Conservation (phyloP, 2,797 vertebrate species). For the Carduelis carduelis region DNA sequence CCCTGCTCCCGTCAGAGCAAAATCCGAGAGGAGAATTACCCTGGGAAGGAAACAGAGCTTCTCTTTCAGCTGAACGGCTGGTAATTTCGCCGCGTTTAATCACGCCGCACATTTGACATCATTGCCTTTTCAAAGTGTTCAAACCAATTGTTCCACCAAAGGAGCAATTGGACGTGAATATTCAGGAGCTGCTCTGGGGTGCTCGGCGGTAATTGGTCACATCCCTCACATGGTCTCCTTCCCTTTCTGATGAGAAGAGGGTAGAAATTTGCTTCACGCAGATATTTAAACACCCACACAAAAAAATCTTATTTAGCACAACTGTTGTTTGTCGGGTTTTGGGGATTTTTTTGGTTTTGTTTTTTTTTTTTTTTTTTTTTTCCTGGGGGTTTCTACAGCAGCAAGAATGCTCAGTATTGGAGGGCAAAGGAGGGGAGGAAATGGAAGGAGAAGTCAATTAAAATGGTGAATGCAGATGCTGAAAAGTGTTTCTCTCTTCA, state of each 20-base stretch:
- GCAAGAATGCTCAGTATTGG: fast-evolving
- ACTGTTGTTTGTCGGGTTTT: background rate
- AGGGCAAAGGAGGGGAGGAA: background rate
- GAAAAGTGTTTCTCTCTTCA: background rate
- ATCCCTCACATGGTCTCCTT: conserved; percentile 36
- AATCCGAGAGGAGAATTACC: background rate
- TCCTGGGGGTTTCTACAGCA: background rate
- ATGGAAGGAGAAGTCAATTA: background rate
- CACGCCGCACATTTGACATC: conserved; percentile 32
- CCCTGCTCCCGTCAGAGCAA: background rate
- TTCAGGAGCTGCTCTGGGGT: conserved; percentile 43
- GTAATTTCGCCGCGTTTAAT: conserved; percentile 32
- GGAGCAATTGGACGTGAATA: conserved; percentile 35
- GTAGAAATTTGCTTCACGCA: background rate
- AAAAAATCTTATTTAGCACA: conserved; percentile 21
- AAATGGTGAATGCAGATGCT: background rate
- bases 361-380: too few species aligned
- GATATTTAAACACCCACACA: conserved; percentile 30
- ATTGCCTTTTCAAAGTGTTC: conserved; percentile 40
- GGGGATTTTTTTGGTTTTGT: background rate
- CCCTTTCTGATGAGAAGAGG: conserved; percentile 36
- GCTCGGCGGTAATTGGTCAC: conserved; percentile 37
- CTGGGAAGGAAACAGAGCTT: background rate
- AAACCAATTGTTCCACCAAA: conserved; percentile 49
- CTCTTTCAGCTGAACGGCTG: background rate